Percentiles rank a stretch among this genome's conserved stretches.
Conservation (phyloP, 1,140 invertebrate genomes). For the Harpegnathos saltator region DNA sequence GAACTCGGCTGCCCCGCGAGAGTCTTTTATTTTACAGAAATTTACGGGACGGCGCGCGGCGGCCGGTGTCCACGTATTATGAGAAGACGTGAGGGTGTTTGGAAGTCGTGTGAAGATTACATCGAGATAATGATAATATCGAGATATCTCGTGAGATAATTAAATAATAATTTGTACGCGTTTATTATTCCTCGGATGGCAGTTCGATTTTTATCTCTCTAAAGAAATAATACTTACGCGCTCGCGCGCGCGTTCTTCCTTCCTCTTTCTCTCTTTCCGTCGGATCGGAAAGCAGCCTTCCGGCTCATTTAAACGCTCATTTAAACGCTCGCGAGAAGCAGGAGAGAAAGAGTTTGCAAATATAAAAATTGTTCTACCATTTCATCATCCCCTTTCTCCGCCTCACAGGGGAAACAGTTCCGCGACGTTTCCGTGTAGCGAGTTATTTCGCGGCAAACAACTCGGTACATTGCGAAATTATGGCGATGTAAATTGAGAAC, state of each 20-base stretch:
- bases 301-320: not conserved
- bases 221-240: not conserved
- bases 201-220: too few species aligned
- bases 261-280: too few species aligned
- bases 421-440: not conserved
- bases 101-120: too few species aligned
- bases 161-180: too few species aligned
- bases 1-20: not conserved
- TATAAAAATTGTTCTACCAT: constrained; percentile 16
- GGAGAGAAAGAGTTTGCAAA: not conserved
- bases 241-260: too few species aligned
- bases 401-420: not conserved
- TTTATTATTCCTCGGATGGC: too few species aligned
- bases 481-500: constrained; percentile 46
- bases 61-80: too few species aligned
- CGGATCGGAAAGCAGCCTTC: not conserved
- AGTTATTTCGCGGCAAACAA: constrained; percentile 18
- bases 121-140: too few species aligned
- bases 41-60: too few species aligned
- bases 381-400: not conserved
- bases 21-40: too few species aligned
- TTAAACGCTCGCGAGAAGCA: not conserved
- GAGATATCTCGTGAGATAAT: too few species aligned
- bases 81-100: too few species aligned
- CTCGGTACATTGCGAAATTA: constrained; percentile 21